Evolutionary conservation across 1,140 invertebrate genomes (phyloP).

Genomic region (Camponotus floridanus): DNA sequence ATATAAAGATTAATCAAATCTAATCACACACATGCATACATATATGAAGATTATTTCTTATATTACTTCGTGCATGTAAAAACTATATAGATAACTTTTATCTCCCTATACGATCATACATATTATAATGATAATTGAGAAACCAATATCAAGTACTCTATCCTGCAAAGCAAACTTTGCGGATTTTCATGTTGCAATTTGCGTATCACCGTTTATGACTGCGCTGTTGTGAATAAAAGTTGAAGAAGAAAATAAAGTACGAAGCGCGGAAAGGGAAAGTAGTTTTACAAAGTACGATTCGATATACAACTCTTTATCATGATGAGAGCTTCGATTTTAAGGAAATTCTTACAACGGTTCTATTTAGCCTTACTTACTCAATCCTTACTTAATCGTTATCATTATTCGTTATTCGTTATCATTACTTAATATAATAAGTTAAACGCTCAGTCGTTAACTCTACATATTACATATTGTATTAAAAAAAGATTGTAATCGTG

Average conservation of each 20-base stretch:
- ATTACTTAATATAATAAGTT: slow-evolving; percentile 7
- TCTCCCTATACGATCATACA: not conserved
- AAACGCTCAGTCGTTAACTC: not conserved
- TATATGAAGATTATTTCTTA: not conserved
- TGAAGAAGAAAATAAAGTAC: slow-evolving; percentile 13
- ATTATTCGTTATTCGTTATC: too few relatives aligned
- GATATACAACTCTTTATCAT: not conserved
- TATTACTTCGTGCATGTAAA: not conserved
- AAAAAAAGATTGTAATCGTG: not conserved
- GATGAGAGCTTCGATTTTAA: slow-evolving; percentile 24
- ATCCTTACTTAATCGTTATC: too few relatives aligned
- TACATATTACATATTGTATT: too few relatives aligned
- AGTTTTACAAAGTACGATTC: slow-evolving; percentile 17
- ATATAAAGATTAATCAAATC: not conserved
- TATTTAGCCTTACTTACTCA: not conserved
- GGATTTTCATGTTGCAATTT: not conserved
- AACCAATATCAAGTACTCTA: not conserved
- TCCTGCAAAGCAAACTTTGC: not conserved
- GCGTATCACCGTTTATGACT: not conserved
- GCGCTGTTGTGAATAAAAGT: slow-evolving; percentile 7
- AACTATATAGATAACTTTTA: not conserved
- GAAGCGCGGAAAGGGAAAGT: not conserved
- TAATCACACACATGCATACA: not conserved
- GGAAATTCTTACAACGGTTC: not conserved
- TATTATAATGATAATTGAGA: not conserved